A percentile compares a stretch with the other conserved stretches of the same genome.
These are phyloP conservation scores for Sciurus carolinensis DNA, from an alignment of 2,797 vertebrate genomes.

Conservation along the genomic window DNA sequence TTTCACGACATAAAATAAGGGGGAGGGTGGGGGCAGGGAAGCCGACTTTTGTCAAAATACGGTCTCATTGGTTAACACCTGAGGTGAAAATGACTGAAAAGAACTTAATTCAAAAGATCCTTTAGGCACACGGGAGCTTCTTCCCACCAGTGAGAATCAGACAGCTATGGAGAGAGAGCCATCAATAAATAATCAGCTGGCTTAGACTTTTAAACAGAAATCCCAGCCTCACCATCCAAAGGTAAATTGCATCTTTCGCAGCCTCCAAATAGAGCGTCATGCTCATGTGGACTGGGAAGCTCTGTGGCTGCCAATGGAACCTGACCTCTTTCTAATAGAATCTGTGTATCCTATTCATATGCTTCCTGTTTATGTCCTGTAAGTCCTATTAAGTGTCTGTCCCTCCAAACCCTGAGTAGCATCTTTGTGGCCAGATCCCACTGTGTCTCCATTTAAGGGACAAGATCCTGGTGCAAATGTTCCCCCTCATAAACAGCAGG, in stretches of 20 bases:
- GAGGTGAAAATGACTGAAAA: conserved; percentile 90
- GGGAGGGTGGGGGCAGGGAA: neutral
- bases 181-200: conserved; percentile 99
- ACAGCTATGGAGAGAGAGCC: conserved; percentile 92
- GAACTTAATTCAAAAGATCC: conserved; percentile 95
- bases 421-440: neutral
- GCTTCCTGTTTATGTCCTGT: neutral
- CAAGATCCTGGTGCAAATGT: conserved; percentile 81
- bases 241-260: conserved; percentile 90
- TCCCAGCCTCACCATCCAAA: conserved; percentile 92
- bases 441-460: conserved; percentile 67
- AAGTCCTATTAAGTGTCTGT: conserved; percentile 57
- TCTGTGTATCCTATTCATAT: neutral
- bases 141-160: conserved; percentile 92
- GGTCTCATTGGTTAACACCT: conserved; percentile 85
- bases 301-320: conserved; percentile 86
- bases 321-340: conserved; percentile 85
- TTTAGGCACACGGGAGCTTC: conserved; percentile 91
- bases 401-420: neutral
- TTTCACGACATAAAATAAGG: conserved; percentile 75
- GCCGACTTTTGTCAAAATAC: conserved; percentile 79
- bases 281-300: conserved; percentile 84
- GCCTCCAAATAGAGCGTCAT: conserved; percentile 84
- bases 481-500: neutral
- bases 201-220: conserved; percentile 98